Base-by-base conservation (phyloP, 2,113 vertebrate species). In the Puffinus mauretanicus region DNA sequence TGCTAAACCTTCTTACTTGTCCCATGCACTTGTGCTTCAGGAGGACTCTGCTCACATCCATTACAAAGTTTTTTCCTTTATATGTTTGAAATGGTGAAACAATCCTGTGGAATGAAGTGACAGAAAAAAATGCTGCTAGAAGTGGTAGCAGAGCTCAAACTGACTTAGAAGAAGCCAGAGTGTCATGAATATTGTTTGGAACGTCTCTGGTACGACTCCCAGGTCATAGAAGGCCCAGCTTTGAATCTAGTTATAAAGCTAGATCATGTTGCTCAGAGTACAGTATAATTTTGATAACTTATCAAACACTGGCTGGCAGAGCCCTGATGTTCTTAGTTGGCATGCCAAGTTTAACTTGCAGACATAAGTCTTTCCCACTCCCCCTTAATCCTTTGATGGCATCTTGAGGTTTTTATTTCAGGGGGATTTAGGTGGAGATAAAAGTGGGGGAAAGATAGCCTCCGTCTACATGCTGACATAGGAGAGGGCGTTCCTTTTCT, bases 181-280 rank as follows among this genome's bases (percentile, higher is more conserved):
- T 49, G n/a, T 30, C 47, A 40, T 19, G 17, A 66, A 18, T 49
- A 66, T 42, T 60, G 32, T 58, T 78, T 82, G 32, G 42, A 78
- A 60, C 0, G 0, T 90, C 55, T 75, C 58, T 84, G 7, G 13
- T 55, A 42, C 0, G 2, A 40, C 20, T 87, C 16, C 8, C 0
- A 0, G 4, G 61, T 94, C 34, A 38, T 16, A 40, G 62, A 78
- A 90, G 5, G 36, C n/a, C 10, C 21, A 67, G 4, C 32, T 93
- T 75, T 58, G 32, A 85, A 79, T 62, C 32, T 49, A 42, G 27
- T 54, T 75, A 4, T 36, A 30, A 85, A 86, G 30, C 46, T 44
- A 55, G 47, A 27, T 29, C 8, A 6, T 13, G 15, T 62, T 82
- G 42, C n/a, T 82, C 22, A 4, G 52, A 64, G 15, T 49, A 62